phyloP scores from a whole-genome alignment of 1,140 invertebrate genomes.

The Anastatus disparis region DNA sequence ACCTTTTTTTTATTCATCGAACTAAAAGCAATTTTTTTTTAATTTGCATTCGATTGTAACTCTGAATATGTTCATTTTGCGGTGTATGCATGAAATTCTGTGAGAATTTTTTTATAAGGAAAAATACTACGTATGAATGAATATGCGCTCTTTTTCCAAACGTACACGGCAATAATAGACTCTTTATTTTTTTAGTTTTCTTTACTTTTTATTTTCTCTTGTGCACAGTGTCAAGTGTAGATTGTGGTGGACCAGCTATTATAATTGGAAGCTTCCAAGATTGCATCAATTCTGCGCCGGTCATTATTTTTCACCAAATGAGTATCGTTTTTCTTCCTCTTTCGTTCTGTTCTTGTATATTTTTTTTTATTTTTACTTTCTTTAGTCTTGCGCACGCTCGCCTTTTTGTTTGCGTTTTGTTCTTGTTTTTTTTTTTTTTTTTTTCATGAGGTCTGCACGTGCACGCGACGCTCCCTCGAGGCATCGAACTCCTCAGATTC shows the following conservation, averaged over 20 bases:
- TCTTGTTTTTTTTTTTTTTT: neutral
- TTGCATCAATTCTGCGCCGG: neutral
- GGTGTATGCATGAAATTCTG: no score
- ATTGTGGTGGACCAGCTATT: neutral
- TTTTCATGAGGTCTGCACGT: neutral
- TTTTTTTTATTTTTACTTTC: neutral
- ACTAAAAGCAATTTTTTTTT: no score
- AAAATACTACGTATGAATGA: no score
- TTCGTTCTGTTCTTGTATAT: neutral
- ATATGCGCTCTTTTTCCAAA: no score
- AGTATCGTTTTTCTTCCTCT: neutral
- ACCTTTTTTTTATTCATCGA: no score
- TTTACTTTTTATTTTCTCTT: neutral
- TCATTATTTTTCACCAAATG: slow-evolving; percentile 35
- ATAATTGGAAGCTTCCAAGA: slow-evolving; percentile 8
- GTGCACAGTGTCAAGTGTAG: neutral
- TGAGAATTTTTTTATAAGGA: no score
- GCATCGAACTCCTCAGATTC: no score
- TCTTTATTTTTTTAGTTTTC: no score
- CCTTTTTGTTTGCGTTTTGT: neutral
- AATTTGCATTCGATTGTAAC: no score
- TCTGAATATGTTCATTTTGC: no score
- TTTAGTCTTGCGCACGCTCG: neutral
- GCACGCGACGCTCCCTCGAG: neutral
- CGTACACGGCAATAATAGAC: no score